phyloP scores from a whole-genome alignment of 2,113 vertebrate genomes.

The Pluvianellus socialis region DNA sequence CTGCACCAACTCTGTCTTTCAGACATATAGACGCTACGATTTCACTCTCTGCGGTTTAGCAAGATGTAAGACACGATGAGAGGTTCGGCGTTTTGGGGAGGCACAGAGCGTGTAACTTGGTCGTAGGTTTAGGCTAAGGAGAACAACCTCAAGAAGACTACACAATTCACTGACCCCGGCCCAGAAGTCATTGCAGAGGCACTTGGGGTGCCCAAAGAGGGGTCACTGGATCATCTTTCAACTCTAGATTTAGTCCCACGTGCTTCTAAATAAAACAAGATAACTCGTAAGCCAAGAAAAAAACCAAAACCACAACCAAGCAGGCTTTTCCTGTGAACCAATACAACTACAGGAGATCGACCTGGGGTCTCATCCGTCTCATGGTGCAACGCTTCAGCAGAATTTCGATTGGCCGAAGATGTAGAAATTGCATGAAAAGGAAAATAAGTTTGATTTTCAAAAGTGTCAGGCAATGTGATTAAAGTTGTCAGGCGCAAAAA shows the following conservation, averaged over 20 bases:
- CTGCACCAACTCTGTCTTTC: not conserved
- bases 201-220: not conserved
- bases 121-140: not conserved
- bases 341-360: not conserved
- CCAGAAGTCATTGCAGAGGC: not conserved
- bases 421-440: not conserved
- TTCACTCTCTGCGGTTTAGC: not conserved
- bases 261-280: not conserved
- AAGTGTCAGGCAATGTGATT: not conserved
- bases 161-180: not conserved
- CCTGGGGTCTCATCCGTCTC: not conserved
- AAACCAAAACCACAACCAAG: not conserved
- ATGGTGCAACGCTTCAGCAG: not conserved
- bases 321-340: not conserved
- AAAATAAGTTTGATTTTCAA: not conserved
- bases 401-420: not conserved
- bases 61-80: rapidly evolving
- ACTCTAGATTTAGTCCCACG: not conserved
- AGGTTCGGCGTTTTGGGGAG: not conserved
- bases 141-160: not conserved
- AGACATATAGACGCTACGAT: not conserved
- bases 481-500: not conserved
- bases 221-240: not conserved
- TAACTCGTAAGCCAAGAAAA: not conserved
- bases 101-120: not conserved